Conservation (phyloP, 2,797 vertebrate species). For the Ctenosaura bakeri region DNA sequence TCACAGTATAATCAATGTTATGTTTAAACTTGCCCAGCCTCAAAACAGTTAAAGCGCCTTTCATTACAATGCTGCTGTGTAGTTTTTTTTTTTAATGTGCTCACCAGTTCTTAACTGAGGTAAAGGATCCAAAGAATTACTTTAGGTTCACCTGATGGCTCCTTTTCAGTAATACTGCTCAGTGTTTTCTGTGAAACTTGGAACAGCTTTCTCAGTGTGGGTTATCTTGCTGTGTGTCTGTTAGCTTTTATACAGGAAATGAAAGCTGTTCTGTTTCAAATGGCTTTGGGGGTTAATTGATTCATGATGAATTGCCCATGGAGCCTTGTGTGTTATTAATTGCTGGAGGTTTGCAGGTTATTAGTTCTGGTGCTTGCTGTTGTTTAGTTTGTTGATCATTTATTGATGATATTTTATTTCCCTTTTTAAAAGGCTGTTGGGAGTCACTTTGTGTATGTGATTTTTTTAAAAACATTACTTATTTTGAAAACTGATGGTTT, state of each 20-base stretch:
- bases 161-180: not conserved
- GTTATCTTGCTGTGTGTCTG: not conserved
- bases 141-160: not conserved
- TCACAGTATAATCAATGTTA: not conserved
- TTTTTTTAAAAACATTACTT: not conserved
- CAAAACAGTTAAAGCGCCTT: not conserved
- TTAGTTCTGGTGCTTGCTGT: not conserved
- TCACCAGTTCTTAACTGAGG: not conserved
- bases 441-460: not conserved
- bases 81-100: too few relatives aligned
- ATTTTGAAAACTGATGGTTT: not conserved
- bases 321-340: not conserved
- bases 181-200: not conserved
- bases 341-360: not conserved
- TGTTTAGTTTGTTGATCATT: not conserved
- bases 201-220: not conserved
- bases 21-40: not conserved
- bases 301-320: not conserved
- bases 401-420: not conserved
- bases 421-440: not conserved
- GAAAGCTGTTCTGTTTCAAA: not conserved
- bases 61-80: not conserved
- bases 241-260: constrained; percentile 18
- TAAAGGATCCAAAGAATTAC: not conserved
- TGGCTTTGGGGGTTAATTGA: not conserved